A percentile compares a stretch with the other conserved stretches of the same genome.
These are phyloP conservation scores for Noctua fimbriata DNA, from an alignment of 2,888 invertebrate species.

Conservation along the genomic window DNA sequence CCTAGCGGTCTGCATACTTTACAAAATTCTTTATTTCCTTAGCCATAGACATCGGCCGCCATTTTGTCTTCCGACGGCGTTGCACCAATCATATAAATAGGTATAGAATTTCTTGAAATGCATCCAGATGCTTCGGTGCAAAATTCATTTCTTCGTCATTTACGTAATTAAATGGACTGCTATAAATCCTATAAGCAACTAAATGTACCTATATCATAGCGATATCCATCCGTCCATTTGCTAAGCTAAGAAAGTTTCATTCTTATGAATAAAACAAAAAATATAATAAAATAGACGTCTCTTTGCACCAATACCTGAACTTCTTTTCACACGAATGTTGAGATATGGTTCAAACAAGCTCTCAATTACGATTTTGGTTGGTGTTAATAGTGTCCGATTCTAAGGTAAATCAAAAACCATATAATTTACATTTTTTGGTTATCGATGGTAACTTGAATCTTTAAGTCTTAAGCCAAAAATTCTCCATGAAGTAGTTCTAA, in stretches of 20 bases:
- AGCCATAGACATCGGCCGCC: not conserved
- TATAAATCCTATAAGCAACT: not conserved
- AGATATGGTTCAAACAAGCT: not conserved
- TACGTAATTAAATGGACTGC: not conserved
- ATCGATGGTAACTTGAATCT: no score
- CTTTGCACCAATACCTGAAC: not conserved
- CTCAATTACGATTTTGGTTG: not conserved
- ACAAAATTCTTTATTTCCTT: slow-evolving; percentile 15
- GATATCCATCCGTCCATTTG: not conserved
- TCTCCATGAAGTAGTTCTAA: not conserved
- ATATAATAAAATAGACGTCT: not conserved
- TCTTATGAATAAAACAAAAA: not conserved
- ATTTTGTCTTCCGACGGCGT: slow-evolving; percentile 44
- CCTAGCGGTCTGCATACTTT: slow-evolving; percentile 2
- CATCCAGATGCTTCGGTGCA: slow-evolving; percentile 6
- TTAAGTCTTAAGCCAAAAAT: not conserved
- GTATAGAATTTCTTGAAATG: slow-evolving; percentile 21
- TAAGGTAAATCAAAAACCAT: not conserved
- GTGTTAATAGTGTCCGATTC: not conserved
- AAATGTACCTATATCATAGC: not conserved
- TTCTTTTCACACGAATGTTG: no score
- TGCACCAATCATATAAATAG: slow-evolving; percentile 25
- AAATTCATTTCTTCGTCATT: not conserved
- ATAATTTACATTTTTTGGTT: not conserved
- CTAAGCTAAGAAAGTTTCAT: not conserved